Evolutionary conservation across 1,140 invertebrate species (phyloP).

Genomic region (Andricus grossulariae): DNA sequence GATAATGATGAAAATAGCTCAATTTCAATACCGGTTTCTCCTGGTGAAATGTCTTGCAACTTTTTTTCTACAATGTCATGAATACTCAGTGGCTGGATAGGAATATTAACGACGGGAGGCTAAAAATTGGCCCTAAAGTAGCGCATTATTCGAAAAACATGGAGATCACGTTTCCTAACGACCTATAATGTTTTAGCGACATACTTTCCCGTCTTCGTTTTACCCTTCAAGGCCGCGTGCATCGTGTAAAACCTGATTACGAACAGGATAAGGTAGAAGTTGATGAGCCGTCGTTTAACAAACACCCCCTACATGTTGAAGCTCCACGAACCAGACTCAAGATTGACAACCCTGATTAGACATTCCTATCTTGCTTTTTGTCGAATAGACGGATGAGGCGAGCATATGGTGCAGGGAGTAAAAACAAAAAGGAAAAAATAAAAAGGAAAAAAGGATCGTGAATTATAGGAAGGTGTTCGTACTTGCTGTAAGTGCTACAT

Average conservation of each 20-base stretch:
- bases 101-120: slow-evolving; percentile 9
- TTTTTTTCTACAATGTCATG: slow-evolving; percentile 10
- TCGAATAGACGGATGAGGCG: background rate
- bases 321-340: background rate
- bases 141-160: slow-evolving; percentile 2
- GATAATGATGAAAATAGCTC: background rate
- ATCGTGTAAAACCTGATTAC: background rate
- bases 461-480: no score
- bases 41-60: slow-evolving; percentile 1
- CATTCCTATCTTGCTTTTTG: background rate
- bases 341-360: background rate
- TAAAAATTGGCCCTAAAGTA: background rate
- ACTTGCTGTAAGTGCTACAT: no score
- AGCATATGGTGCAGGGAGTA: background rate
- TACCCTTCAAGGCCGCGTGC: background rate
- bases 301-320: slow-evolving; percentile 1
- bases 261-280: background rate
- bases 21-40: slow-evolving; percentile 25
- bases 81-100: background rate
- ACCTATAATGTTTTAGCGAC: slow-evolving; percentile 25
- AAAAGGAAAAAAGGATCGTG: no score
- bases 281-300: background rate
- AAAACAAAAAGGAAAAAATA: background rate
- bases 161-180: slow-evolving; percentile 20
- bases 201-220: background rate